Evolutionary conservation across 2,888 invertebrate genomes (phyloP).

Genomic region (Leistus spinibarbis): DNA sequence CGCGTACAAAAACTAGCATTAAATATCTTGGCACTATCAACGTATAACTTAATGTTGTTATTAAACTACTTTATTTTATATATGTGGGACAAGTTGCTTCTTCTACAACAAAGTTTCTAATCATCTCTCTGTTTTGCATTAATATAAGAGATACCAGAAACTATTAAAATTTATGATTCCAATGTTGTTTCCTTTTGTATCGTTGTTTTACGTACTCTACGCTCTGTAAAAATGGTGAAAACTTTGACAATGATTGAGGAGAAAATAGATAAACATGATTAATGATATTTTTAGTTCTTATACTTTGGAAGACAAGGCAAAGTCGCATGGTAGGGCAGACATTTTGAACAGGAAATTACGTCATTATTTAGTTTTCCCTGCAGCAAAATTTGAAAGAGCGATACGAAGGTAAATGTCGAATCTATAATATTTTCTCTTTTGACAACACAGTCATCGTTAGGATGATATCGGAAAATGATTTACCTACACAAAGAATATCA

Average conservation of each 20-base stretch:
- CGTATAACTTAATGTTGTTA: no score
- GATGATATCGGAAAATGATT: not conserved
- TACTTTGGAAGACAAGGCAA: not conserved
- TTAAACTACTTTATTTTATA: no score
- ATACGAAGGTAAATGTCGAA: not conserved
- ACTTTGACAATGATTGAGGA: not conserved
- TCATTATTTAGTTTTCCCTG: not conserved
- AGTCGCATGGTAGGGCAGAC: not conserved
- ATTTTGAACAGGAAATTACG: not conserved
- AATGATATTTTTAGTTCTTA: not conserved
- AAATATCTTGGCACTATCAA: no score
- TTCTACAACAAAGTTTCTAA: no score
- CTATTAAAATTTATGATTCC: no score
- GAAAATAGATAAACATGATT: not conserved
- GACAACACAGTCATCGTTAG: not conserved
- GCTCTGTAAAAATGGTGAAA: not conserved
- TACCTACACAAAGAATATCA: no score
- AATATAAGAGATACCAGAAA: no score
- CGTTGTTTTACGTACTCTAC: no score
- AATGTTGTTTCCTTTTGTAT: no score
- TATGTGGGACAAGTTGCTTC: no score
- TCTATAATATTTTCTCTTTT: not conserved
- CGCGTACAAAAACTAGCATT: no score
- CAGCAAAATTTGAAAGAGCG: not conserved
- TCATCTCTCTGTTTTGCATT: no score